Conservation (phyloP, 1,140 invertebrate genomes). For the Charaxes varanes region DNA sequence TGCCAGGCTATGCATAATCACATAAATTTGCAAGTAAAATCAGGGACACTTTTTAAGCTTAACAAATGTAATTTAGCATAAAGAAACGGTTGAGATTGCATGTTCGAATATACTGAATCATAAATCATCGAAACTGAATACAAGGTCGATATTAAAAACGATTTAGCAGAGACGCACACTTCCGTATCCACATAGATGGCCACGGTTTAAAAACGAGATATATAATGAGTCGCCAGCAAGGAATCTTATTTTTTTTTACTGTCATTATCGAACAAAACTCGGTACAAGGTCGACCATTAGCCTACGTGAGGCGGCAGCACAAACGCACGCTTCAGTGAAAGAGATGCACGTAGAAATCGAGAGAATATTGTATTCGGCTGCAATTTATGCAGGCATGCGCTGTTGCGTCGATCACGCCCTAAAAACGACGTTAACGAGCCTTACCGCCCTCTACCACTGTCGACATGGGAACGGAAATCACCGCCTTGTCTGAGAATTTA, state of each 20-base stretch:
- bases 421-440: constrained; percentile 60
- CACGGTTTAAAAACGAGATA: too few relatives aligned
- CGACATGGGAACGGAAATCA: constrained; percentile 56
- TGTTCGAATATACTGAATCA: too few relatives aligned
- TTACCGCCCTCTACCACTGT: constrained; percentile 35
- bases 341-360: constrained; percentile 38
- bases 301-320: constrained; percentile 26
- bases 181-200: too few relatives aligned
- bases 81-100: constrained; percentile 33
- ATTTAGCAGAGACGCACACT: too few relatives aligned
- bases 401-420: constrained; percentile 65
- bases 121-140: too few relatives aligned
- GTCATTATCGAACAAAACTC: constrained; percentile 34
- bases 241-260: constrained; percentile 7
- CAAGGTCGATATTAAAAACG: too few relatives aligned
- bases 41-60: constrained; percentile 52
- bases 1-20: constrained; percentile 57
- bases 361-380: constrained; percentile 42
- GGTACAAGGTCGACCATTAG: constrained; percentile 41
- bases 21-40: constrained; percentile 64
- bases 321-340: constrained; percentile 23
- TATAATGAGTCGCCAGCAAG: too few relatives aligned
- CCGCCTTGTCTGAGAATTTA: constrained; percentile 32
- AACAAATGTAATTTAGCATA: constrained; percentile 51
- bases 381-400: constrained; percentile 68